Base-by-base conservation (phyloP, 1,140 invertebrate species). In the Drosophila equinoxialis region DNA sequence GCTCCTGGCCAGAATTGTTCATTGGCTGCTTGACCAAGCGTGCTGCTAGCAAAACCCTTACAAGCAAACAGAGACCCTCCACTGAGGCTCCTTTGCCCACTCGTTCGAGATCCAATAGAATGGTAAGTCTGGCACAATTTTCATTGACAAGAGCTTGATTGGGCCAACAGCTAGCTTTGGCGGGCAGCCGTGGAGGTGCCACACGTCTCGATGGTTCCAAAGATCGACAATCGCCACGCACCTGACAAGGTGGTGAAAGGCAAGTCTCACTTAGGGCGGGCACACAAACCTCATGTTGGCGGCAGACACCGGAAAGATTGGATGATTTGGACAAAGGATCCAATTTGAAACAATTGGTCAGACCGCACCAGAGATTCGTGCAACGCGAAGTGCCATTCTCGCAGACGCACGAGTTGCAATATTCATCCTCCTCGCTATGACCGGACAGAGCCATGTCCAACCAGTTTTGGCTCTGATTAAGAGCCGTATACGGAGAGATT, bases 361-460 rank as follows among this genome's bases (percentile, higher is more conserved):
- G 93, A 5, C 96, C 96, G 84, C 96, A 97, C 96, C 96, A 97
- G 17, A 98, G 95, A 84, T 96, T 95, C 58, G 96, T 97, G 92
- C 97, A 98, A 17, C 94, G 94, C 13, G 96, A 95, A 55, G 94
- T 94, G 8, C 95, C 95, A 63, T 95, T 95, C 11, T 94, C 93
- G 87, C 97, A 98, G 54, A 94, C 94, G 91, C 97, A 98, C 1
- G 95, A 94, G 92, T 98, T 98, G 93, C 97, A 98, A 48, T 96
- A 95, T 74, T 96, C 94, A 39, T 94, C 93, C 71, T 96, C 94
- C 11, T 94, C 93, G 93, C 94, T 95, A 23, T 73, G 77, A 4
- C 84, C 87, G 10, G 68, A 71, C 2, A 91, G 26, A 2, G 90
- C 83, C 3, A 69, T 71, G 41, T 82, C 79, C 67, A 89, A 70